Conservation (phyloP, 2,113 vertebrate species). For the Thalassarche chlororhynchos region DNA sequence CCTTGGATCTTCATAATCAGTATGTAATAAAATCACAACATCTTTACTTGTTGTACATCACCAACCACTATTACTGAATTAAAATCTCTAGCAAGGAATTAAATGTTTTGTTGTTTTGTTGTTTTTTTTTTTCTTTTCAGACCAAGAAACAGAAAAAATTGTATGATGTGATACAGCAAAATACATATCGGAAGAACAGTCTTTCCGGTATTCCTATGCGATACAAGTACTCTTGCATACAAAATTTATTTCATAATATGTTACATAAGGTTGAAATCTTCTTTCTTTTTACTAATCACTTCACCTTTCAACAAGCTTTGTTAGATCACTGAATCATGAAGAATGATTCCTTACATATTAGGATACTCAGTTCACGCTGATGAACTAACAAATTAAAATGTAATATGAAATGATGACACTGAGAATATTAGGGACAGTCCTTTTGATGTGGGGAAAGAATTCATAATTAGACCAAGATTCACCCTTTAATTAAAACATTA, state of each 20-base stretch:
- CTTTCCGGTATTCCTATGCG: neutral
- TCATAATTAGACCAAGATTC: constrained; percentile 69
- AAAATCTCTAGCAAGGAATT: neutral
- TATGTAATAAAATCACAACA: neutral
- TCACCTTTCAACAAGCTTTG: constrained; percentile 36
- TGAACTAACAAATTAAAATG: constrained; percentile 82
- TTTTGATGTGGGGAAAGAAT: constrained; percentile 67
- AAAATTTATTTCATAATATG: constrained; percentile 25
- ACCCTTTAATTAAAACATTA: constrained; percentile 76
- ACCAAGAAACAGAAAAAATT: neutral
- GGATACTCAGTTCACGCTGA: constrained; percentile 61
- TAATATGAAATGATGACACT: constrained; percentile 60
- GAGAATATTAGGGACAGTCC: constrained; percentile 58
- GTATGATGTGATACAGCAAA: neutral
- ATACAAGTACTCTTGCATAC: neutral
- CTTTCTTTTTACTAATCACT: constrained; percentile 45
- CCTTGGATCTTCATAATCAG: neutral
- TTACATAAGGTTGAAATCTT: constrained; percentile 22
- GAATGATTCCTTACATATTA: constrained; percentile 48
- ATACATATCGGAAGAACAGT: neutral
- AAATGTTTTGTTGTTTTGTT: neutral
- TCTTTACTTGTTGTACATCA: neutral
- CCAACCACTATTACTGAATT: neutral
- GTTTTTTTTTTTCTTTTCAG: neutral
- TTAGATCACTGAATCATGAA: constrained; percentile 56